phyloP scores from a whole-genome alignment of 2,797 vertebrate species.

The Myotis pilosus region DNA sequence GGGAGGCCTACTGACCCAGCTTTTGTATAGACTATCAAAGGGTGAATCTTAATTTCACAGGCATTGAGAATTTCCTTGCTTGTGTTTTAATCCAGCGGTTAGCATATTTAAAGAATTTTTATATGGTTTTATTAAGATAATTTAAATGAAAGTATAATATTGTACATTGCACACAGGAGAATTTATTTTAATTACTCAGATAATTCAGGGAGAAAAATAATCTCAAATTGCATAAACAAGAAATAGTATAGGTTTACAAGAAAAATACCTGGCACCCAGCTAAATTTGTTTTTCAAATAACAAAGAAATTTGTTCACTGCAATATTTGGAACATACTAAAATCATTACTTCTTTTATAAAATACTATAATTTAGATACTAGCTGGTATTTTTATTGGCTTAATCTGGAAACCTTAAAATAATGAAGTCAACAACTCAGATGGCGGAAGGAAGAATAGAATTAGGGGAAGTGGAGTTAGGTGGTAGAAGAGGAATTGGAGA shows the following conservation, averaged over 20 bases:
- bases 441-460: neutral
- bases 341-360: neutral
- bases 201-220: neutral
- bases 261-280: neutral
- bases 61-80: conserved; percentile 10
- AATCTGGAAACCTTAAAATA: neutral
- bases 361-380: neutral
- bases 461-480: neutral
- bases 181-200: conserved; percentile 33
- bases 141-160: conserved; percentile 52
- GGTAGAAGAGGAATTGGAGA: neutral
- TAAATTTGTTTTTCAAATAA: neutral
- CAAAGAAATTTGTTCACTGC: neutral
- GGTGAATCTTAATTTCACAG: conserved; percentile 65
- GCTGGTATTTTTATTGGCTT: neutral
- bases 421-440: neutral
- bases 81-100: conserved; percentile 57
- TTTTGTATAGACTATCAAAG: conserved; percentile 72
- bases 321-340: neutral
- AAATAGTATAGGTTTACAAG: neutral
- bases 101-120: conserved; percentile 44
- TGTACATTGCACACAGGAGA: neutral
- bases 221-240: neutral
- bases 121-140: conserved; percentile 30
- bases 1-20: conserved; percentile 66